Base-by-base conservation (phyloP, 1,140 invertebrate species). In the Oreohelix idahoensis region DNA sequence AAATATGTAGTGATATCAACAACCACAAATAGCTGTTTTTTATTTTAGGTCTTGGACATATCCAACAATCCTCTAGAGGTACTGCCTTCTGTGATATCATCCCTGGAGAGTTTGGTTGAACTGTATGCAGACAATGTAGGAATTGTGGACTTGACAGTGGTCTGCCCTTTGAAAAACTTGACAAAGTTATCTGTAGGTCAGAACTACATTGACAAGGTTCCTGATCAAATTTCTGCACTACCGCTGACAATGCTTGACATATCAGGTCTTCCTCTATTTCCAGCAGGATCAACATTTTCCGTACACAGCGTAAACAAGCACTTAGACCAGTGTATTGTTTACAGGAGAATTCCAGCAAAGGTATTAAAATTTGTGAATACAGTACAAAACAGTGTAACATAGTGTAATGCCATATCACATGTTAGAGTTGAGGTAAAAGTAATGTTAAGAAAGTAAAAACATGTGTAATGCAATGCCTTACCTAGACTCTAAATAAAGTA, bases 61-160 rank as follows among this genome's bases (percentile, higher is more conserved):
- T 86, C 87, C 29, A 71, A 85, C 76, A 90, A 90, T 79, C 87
- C 88, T n/a, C 83, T 90, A 11, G 77, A 85, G 17, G 77, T 77
- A 29, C 58, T 90, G 38, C 90, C 90, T 36, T 53, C 36, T 32
- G 70, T 79, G 17, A 74, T 90, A 0, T 83, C 74, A 17, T 73
- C 75, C 4, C 74, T 89, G 20, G 51, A 8, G 0, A 85, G 78
- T 38, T 74, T 90, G 4, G 70, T 39, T 66, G 75, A 87, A 63
- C 74, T 90, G 35, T n/a, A 81, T 49, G 88, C 89, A 4, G 86
- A 87, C 76, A 90, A 90, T 74, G 86, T 89, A 29, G 89, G 89
- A 2, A 79, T 82, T 63, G 79, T 89, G 0, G 75, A 73, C 58
- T 73, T 90, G 53, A 75, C 74, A 38, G 29, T 53, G 0, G 80